Evolutionary conservation across 2,888 invertebrate species (phyloP), one percentile per base, ranked within the genome.

Genomic region (Philopedon plagiatum): DNA sequence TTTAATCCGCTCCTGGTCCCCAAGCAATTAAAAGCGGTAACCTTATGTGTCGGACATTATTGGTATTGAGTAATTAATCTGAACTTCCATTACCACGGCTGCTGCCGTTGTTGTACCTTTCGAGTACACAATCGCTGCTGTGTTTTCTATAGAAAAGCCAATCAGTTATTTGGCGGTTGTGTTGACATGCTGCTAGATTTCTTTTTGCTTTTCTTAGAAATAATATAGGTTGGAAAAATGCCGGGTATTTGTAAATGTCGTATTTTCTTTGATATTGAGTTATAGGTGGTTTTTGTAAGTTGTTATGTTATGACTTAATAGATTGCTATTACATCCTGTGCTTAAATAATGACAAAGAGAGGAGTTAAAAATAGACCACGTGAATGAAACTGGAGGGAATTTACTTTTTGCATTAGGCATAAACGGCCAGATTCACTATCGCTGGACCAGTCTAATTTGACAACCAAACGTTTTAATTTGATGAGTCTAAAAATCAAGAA

Each of bases 11-110:
- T 18, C 41, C 58, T 39, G 19, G 23, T 13, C 2, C 4, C 8
- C 21, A 15, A 21, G n/a, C 39, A 60, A 26, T 37, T 39, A 26
- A 41, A 60, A 60, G 26, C 26, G 39, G 60, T 37, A 18, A 26
- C 41, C 60, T 60, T 60, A 44, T 60, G 60, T 60, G 41, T 62
- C 62, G 23, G 46, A 62, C 62, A 51, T 62, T 62, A 62, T 62
- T 62, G 49, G 62, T 62, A 62, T 62, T 62, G 49, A 49, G 62
- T 62, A 62, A 62, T 62, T 62, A 62, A 62, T 62, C 49, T 62
- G 62, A 49, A 62, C 62, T 62, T 46, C 49, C 49, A 62, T 62
- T 62, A 62, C 21, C 49, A 34, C 49, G 32, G 32, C 34, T 62
- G 46, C 49, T 29, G 49, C 26, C 15, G 39, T 60, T 60, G 62